These are phyloP conservation scores for Actinostola sp. DNA, from an alignment of 92 coral and sea anemone species.

Conservation along the genomic window DNA sequence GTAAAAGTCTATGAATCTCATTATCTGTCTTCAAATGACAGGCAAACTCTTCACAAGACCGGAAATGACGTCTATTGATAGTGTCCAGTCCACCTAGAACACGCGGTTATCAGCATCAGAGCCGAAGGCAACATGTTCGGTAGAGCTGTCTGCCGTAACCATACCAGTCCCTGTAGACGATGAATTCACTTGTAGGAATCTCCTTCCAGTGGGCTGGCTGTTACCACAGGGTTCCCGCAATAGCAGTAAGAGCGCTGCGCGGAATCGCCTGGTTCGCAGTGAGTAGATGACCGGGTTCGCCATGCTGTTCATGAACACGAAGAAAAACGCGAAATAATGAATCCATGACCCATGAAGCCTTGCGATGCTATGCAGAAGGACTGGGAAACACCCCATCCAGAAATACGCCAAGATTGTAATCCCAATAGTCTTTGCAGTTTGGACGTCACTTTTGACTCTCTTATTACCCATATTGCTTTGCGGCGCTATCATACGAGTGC, in stretches of 20 bases:
- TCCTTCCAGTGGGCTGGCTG: slow-evolving; percentile 23
- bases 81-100: neutral
- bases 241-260: slow-evolving; percentile 41
- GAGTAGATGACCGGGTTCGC: slow-evolving; percentile 82
- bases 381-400: slow-evolving; percentile 81
- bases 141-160: neutral
- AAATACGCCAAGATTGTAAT: slow-evolving; percentile 66
- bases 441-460: slow-evolving; percentile 60
- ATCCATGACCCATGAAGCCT: slow-evolving; percentile 78
- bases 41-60: too few relatives aligned
- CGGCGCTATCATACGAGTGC: slow-evolving; percentile 48
- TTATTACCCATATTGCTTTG: slow-evolving; percentile 37
- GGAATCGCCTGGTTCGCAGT: slow-evolving; percentile 67
- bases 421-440: slow-evolving; percentile 86
- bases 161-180: neutral
- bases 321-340: slow-evolving; percentile 76
- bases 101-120: neutral
- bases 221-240: slow-evolving; percentile 56
- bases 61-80: too few relatives aligned
- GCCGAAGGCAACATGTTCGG: neutral
- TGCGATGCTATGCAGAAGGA: slow-evolving; percentile 72
- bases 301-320: slow-evolving; percentile 79
- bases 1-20: too few relatives aligned
- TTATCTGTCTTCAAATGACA: too few relatives aligned
- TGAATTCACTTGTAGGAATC: neutral